Evolutionary conservation across 2,888 invertebrate genomes (phyloP), one percentile per base, ranked within the genome.

Genomic region (Lithophane leautieri): DNA sequence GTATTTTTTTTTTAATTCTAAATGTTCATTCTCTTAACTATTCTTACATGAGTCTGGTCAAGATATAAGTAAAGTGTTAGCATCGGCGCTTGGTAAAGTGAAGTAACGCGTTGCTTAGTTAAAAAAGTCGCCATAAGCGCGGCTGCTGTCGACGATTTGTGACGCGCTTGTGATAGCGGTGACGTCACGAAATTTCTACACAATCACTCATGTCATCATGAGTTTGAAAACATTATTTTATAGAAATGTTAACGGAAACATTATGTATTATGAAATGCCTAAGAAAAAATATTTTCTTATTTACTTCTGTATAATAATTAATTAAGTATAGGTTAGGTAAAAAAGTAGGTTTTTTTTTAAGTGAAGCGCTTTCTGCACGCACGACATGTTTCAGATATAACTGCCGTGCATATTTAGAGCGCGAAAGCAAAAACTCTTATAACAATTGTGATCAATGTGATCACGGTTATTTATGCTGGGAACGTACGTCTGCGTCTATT

Each of bases 311-410:
- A 16, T n/a, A 16, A 40, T 63, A 25, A 25, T 16, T 11, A 34
- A 34, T 34, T 34, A 34, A 34, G 3, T 34, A 16, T 42, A n/a
- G 25, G 11, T 63, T 63, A 25, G 6, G n/a, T 42, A 63, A 25
- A 25, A 62, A 62, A 40, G 16, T 40, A 40, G 14, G 14, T 25
- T 16, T 3, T 28, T 34, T 34, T 34, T 34, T 4, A 34, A 58
- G 28, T 58, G 9, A 65, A 19, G 65, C 65, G 65, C 65, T 65
- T 12, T 19, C 44, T 25, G 3, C 42, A 42, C 44, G 12, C 65
- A 25, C 65, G 65, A 25, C 65, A 65, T 65, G 65, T 65, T 65
- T 25, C 19, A 44, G 44, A 25, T 44, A 44, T 65, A 65, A 65
- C 42, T 65, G 65, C 19, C 25, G 65, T 65, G 65, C 12, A 44